Percentiles rank a stretch among this genome's conserved stretches.
Conservation (phyloP, 2,888 invertebrate species). For the Drosophila longiperda region DNA sequence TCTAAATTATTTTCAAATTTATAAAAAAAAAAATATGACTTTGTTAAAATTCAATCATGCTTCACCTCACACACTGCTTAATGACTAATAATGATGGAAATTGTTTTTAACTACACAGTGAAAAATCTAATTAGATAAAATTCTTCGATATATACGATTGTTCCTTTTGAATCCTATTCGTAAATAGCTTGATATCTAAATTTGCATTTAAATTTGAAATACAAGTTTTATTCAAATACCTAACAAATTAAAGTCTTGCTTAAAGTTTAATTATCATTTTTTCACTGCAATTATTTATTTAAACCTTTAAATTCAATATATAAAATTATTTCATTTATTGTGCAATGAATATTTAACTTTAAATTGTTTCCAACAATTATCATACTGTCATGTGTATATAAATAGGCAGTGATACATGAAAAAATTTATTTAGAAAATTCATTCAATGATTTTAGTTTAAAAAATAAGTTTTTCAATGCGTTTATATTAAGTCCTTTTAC, state of each 20-base stretch:
- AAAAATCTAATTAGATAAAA: too few relatives aligned
- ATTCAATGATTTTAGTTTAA: neutral
- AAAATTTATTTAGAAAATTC: neutral
- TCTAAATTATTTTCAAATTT: neutral
- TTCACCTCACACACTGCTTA: neutral
- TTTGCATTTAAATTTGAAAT: too few relatives aligned
- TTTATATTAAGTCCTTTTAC: neutral
- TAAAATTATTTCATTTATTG: neutral
- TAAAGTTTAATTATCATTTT: neutral
- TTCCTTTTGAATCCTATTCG: neutral
- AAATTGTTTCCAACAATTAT: neutral
- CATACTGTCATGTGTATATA: neutral
- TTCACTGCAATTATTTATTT: neutral
- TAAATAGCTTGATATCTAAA: too few relatives aligned
- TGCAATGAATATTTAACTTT: neutral
- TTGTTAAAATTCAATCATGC: neutral
- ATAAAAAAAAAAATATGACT: neutral
- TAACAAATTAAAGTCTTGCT: too few relatives aligned
- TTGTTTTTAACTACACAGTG: neutral
- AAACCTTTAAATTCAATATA: too few relatives aligned
- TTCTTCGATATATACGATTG: neutral
- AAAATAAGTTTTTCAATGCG: neutral
- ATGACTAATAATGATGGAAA: neutral
- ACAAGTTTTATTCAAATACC: too few relatives aligned
- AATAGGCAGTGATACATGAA: neutral